Percentiles rank a stretch among this genome's conserved stretches.
Conservation (phyloP, 2,888 invertebrate genomes). For the Callosobruchus maculatus region DNA sequence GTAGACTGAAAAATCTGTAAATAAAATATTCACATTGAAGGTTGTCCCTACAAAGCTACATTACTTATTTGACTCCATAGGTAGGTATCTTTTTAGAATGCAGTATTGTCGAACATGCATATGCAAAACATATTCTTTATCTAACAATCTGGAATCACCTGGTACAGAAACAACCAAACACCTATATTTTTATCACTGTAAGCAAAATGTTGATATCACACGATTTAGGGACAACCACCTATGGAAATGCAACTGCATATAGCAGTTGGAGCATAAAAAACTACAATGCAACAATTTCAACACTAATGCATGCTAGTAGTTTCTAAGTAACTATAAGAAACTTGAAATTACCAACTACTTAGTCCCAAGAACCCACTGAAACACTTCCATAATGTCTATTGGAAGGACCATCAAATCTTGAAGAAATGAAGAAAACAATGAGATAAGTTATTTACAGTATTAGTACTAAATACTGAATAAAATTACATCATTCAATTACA, state of each 20-base stretch:
- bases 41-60: background rate
- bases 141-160: background rate
- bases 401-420: conserved; percentile 18
- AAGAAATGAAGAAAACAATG: background rate
- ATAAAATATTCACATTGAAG: no score
- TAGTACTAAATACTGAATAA: no score
- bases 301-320: background rate
- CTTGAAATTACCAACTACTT: conserved; percentile 22
- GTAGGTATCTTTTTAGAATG: background rate
- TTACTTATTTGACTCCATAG: no score
- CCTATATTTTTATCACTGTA: background rate
- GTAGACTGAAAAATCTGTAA: no score
- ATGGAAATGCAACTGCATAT: background rate
- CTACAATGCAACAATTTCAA: background rate
- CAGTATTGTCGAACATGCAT: background rate
- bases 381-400: conserved; percentile 18
- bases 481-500: no score
- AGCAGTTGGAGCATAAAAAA: background rate
- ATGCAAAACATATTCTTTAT: background rate
- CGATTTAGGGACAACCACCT: background rate
- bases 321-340: background rate
- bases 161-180: background rate
- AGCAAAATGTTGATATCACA: background rate
- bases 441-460: no score
- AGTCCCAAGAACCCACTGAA: conserved; percentile 19